phyloP scores from a whole-genome alignment of 2,797 vertebrate genomes.

The Presbytis comata region DNA sequence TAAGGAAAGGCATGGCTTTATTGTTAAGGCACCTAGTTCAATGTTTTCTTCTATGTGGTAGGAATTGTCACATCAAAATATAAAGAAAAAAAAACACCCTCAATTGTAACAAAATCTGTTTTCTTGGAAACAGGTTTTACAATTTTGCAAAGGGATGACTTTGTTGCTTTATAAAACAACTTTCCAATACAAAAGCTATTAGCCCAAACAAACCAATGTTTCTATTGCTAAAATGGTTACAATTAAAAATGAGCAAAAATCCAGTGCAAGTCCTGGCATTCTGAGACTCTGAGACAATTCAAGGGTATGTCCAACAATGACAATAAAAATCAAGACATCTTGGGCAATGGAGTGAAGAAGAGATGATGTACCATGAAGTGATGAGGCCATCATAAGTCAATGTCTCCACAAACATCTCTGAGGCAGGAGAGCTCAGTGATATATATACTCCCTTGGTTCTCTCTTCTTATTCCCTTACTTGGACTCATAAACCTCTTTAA shows the following conservation, averaged over 20 bases:
- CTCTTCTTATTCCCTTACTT: conserved; percentile 75
- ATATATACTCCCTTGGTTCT: not conserved
- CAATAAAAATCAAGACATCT: conserved; percentile 26
- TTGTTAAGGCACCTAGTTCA: not conserved
- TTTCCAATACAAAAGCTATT: not conserved
- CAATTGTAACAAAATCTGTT: conserved; percentile 10
- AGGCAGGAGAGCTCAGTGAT: not conserved
- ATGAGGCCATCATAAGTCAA: not conserved
- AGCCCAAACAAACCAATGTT: not conserved
- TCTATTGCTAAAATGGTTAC: not conserved
- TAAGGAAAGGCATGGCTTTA: not conserved
- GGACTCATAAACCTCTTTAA: conserved; percentile 74
- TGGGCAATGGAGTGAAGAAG: not conserved
- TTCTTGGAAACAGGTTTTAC: conserved; percentile 10
- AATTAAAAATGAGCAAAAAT: not conserved
- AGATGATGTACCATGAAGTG: conserved; percentile 20
- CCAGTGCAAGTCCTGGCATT: not conserved
- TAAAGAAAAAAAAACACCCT: not conserved
- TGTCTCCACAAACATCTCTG: conserved; percentile 31
- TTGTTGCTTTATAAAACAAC: not conserved
- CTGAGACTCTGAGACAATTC: conserved; percentile 16
- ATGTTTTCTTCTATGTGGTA: not conserved
- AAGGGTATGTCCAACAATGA: conserved; percentile 21
- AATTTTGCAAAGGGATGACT: not conserved
- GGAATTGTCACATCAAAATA: conserved; percentile 20